A percentile compares a stretch with the other conserved stretches of the same genome.
Evolutionary conservation across 2,113 vertebrate genomes (phyloP).

Genomic region (Eleginops maclovinus): DNA sequence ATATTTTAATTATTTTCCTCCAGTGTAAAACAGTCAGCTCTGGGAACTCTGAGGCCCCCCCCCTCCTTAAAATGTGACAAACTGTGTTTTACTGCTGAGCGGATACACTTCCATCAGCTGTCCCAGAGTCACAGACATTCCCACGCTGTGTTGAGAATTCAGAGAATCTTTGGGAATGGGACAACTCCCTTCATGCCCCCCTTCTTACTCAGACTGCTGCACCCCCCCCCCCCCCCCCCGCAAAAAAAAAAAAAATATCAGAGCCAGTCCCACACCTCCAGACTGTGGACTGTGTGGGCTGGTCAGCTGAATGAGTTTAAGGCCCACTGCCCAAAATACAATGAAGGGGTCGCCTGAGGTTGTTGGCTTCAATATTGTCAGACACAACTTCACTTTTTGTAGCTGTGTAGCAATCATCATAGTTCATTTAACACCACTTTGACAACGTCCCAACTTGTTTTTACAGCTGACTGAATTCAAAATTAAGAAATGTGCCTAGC

Average conservation of each 20-base stretch:
- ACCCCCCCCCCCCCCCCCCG: not conserved
- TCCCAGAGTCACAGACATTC: constrained; percentile 40
- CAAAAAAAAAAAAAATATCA: too few relatives aligned
- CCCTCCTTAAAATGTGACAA: not conserved
- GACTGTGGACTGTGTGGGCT: not conserved
- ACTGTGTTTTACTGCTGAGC: constrained; percentile 36
- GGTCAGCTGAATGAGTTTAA: not conserved
- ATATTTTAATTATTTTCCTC: not conserved
- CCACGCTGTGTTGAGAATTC: constrained; percentile 35
- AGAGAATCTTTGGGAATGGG: constrained; percentile 56
- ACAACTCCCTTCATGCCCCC: constrained; percentile 43
- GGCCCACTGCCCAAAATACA: not conserved
- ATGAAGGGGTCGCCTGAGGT: constrained; percentile 3
- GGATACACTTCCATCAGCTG: constrained; percentile 65
- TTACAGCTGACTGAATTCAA: constrained; percentile 1
- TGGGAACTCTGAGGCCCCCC: not conserved
- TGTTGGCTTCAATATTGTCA: not conserved
- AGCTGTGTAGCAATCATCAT: not conserved
- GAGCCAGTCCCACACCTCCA: constrained; percentile 5
- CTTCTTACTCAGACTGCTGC: not conserved
- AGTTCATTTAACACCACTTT: not conserved
- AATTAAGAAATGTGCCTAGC: not conserved
- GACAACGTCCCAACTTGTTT: not conserved
- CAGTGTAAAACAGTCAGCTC: not conserved
- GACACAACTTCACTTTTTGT: not conserved